Evolutionary conservation across 1,140 invertebrate genomes (phyloP).

Genomic region (Saccostrea cuccullata): DNA sequence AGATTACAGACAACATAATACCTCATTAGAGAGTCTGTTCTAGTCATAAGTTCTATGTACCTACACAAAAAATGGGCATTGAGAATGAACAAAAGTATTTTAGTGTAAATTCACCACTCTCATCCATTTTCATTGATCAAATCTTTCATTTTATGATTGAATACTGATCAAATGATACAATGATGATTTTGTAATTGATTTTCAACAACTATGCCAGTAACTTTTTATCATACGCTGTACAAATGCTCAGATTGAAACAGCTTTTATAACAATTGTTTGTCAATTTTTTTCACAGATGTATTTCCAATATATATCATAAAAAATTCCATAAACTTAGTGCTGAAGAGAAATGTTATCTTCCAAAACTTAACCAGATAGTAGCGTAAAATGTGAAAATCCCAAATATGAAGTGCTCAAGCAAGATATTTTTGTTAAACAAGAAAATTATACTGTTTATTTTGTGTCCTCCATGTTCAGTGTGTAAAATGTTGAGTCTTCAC

Average conservation of each 20-base stretch:
- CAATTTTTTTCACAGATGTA: background rate
- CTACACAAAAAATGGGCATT: constrained; percentile 19
- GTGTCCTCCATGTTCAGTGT: too few species aligned
- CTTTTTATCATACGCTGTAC: background rate
- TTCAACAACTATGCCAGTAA: background rate
- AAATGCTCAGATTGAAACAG: background rate
- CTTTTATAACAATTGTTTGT: background rate
- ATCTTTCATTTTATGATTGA: background rate
- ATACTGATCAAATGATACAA: background rate
- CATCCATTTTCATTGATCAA: background rate
- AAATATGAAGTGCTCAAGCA: background rate
- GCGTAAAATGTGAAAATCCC: background rate
- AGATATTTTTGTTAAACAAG: background rate
- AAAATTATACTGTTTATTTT: background rate
- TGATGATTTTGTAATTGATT: background rate
- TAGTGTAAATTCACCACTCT: background rate
- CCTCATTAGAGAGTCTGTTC: background rate
- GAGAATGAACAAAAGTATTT: constrained; percentile 18
- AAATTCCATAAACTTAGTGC: constrained; percentile 10
- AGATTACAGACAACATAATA: background rate
- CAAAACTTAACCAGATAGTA: background rate
- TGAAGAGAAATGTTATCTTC: background rate
- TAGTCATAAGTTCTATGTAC: constrained; percentile 6
- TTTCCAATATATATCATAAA: background rate
- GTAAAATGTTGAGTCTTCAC: too few species aligned